These are phyloP conservation scores for Acestrorhynchus altus DNA, from an alignment of 2,797 vertebrate genomes.

Conservation along the genomic window DNA sequence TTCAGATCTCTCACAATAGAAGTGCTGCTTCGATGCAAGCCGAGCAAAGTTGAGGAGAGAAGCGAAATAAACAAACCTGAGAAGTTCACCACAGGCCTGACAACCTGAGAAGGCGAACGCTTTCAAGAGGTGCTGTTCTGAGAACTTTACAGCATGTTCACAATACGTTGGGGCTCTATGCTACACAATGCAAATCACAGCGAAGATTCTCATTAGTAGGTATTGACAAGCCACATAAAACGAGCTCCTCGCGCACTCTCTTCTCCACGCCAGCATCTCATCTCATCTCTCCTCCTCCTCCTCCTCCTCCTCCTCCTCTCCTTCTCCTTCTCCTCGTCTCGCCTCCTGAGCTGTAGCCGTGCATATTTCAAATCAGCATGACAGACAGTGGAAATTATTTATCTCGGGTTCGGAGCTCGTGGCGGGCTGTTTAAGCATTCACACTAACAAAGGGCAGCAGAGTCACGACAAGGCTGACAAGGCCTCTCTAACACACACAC, in stretches of 20 bases:
- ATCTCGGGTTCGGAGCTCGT: conserved; percentile 77
- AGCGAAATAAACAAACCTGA: neutral
- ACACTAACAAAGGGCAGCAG: conserved; percentile 83
- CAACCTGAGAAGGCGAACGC: conserved; percentile 65
- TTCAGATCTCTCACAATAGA: conserved; percentile 39
- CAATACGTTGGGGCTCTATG: conserved; percentile 72
- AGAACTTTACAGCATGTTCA: conserved; percentile 76
- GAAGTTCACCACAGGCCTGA: conserved; percentile 52
- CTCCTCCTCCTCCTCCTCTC: conserved; percentile 28
- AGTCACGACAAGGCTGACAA: conserved; percentile 78
- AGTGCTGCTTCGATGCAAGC: conserved; percentile 48
- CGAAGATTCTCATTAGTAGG: conserved; percentile 80
- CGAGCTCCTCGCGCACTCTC: conserved; percentile 65
- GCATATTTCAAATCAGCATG: conserved; percentile 83
- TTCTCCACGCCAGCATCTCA: conserved; percentile 58
- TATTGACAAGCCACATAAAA: conserved; percentile 82
- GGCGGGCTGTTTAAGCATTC: conserved; percentile 82
- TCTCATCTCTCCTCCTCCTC: conserved; percentile 44
- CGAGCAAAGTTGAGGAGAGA: conserved; percentile 9
- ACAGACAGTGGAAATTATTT: conserved; percentile 83
- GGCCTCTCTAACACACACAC: conserved; percentile 60
- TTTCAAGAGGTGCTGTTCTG: conserved; percentile 68
- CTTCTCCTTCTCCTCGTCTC: conserved; percentile 34
- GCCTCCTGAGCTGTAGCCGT: conserved; percentile 64
- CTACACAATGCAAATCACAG: conserved; percentile 76